Percentiles rank a stretch among this genome's conserved stretches.
phyloP scores from a whole-genome alignment of 2,113 vertebrate genomes.

The Passer domesticus region DNA sequence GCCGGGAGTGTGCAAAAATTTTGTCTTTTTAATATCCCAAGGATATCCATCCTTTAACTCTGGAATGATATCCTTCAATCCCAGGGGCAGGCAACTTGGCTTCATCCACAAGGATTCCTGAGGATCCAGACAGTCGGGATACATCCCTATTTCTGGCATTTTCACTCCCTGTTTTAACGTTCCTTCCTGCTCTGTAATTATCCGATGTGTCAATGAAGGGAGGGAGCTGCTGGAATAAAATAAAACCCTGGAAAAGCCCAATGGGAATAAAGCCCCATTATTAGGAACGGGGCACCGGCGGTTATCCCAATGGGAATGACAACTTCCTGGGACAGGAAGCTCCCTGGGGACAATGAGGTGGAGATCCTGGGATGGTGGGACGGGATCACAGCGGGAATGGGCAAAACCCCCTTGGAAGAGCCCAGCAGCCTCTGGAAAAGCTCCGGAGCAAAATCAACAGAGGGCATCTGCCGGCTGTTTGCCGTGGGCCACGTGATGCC shows the following conservation, averaged over 20 bases:
- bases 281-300: fast-evolving
- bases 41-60: neutral
- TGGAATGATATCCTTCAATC: neutral
- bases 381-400: neutral
- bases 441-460: slow-evolving; percentile 75
- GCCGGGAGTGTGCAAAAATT: neutral
- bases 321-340: neutral
- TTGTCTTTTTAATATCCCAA: neutral
- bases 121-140: fast-evolving
- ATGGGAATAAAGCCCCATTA: neutral
- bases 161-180: neutral
- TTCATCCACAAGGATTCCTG: neutral
- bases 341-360: neutral
- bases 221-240: neutral
- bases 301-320: fast-evolving
- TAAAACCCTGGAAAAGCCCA: neutral
- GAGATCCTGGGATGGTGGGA: neutral
- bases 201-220: neutral
- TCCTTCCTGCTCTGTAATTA: neutral
- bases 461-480: slow-evolving; percentile 79
- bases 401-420: neutral
- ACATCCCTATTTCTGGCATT: neutral
- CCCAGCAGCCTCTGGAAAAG: slow-evolving; percentile 70
- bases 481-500: slow-evolving; percentile 67
- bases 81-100: neutral